phyloP scores from a whole-genome alignment of 2,888 invertebrate species.

The Chironomus tentans region DNA sequence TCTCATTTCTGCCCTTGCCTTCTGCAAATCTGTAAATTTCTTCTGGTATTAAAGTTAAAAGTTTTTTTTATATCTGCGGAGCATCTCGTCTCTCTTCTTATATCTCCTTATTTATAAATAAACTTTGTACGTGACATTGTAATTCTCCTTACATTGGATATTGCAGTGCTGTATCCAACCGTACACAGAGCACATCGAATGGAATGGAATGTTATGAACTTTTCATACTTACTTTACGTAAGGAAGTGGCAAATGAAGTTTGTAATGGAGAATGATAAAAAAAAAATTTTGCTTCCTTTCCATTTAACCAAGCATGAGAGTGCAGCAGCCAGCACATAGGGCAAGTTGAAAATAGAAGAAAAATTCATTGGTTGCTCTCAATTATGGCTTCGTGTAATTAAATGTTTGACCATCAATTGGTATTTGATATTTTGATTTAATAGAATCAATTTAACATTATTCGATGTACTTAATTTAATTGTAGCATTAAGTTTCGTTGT shows the following conservation, averaged over 20 bases:
- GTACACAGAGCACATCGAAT: too few species aligned
- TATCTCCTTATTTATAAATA: constrained; percentile 21
- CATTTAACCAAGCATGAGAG: too few species aligned
- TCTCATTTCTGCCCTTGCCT: too few species aligned
- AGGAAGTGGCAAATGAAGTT: neutral
- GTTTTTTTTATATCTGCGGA: neutral
- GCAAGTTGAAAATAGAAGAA: too few species aligned
- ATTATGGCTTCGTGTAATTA: neutral
- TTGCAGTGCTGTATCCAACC: neutral
- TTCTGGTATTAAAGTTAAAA: neutral
- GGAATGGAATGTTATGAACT: neutral
- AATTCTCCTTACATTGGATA: neutral
- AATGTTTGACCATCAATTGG: neutral
- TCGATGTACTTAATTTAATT: neutral
- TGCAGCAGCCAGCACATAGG: too few species aligned
- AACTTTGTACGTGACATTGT: constrained; percentile 21
- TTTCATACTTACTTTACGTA: neutral
- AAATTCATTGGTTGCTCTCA: neutral
- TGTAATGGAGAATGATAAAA: neutral
- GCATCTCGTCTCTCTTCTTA: neutral
- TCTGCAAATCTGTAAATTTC: neutral
- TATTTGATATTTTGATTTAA: neutral
- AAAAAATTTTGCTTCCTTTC: too few species aligned
- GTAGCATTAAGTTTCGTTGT: too few species aligned
- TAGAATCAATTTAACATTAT: neutral